Evolutionary conservation across 1,140 invertebrate genomes (phyloP), one percentile per base, ranked within the genome.

Genomic region (Augochlora pura): DNA sequence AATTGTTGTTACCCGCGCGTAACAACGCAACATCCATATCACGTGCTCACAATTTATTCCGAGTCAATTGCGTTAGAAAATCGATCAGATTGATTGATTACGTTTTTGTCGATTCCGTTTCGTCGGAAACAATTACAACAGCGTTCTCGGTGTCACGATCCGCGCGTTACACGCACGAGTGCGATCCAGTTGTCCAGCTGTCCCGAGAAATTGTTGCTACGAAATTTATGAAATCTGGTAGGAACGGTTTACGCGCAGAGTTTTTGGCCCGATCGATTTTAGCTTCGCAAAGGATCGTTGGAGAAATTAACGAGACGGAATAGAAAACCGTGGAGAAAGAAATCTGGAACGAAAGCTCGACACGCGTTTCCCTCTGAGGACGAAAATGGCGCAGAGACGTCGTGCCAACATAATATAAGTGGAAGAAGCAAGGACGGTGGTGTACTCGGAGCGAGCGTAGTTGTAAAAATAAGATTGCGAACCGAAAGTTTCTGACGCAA

Each of bases 1-100:
- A 77, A 77, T 77, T 62, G 74, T 70, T 70, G 57, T 70, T 70
- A 62, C 39, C 18, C 14, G 38, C 12, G 38, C 57, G 74, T 69
- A 77, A 62, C 74, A 62, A 23, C 66, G 49, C 74, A 62, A 23
- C 66, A 57, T 77, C 66, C 69, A 77, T 77, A 62, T 77, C 12
- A 21, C 25, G 57, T 49, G 32, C 25, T 32, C 23, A 7, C 8
- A 25, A 39, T n/a, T 77, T 68, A 52, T 6, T 68, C 39, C 12
- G 23, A 76, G 74, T 76, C n/a, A n/a, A n/a, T n/a, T n/a, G n/a
- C n/a, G n/a, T n/a, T n/a, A n/a, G n/a, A n/a, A n/a, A n/a, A n/a
- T n/a, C n/a, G n/a, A n/a, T n/a, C n/a, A n/a, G n/a, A n/a, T n/a
- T n/a, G n/a, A n/a, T n/a, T n/a, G n/a, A n/a, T n/a, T n/a, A n/a